Conservation (phyloP, 2,797 vertebrate species). For the Cetoscarus ocellatus region DNA sequence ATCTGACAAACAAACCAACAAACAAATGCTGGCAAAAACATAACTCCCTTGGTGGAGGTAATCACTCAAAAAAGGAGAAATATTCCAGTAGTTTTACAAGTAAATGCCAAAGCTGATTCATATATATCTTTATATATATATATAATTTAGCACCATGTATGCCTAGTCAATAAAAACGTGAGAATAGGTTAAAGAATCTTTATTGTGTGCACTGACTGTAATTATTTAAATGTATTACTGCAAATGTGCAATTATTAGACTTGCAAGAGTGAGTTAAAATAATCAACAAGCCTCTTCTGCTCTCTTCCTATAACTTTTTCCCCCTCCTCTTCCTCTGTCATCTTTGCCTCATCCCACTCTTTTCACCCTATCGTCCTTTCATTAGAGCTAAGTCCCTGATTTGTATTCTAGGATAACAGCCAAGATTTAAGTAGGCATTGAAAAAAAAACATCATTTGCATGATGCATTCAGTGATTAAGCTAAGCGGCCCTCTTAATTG, state of each 20-base stretch:
- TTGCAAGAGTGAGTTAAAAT: conserved; percentile 2
- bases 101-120: too few species aligned
- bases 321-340: conserved; percentile 1
- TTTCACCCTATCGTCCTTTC: conserved; percentile 59
- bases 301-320: conserved; percentile 14
- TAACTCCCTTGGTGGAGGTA: too few species aligned
- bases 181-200: too few species aligned
- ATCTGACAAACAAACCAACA: too few species aligned
- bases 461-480: conserved; percentile 80
- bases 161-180: too few species aligned
- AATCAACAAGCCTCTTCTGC: background rate
- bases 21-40: too few species aligned
- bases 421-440: conserved; percentile 65
- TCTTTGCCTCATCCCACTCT: conserved; percentile 37
- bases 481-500: conserved; percentile 78
- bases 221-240: too few species aligned
- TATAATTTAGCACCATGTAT: too few species aligned
- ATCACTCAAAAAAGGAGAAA: too few species aligned
- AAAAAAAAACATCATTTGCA: conserved; percentile 80
- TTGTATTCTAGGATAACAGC: conserved; percentile 78
- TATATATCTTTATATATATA: too few species aligned
- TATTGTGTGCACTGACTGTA: too few species aligned
- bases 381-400: conserved; percentile 80
- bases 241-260: background rate
- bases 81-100: too few species aligned